A percentile compares a stretch with the other conserved stretches of the same genome.
phyloP scores from a whole-genome alignment of 2,888 invertebrate species.

The Geotrupes spiniger region DNA sequence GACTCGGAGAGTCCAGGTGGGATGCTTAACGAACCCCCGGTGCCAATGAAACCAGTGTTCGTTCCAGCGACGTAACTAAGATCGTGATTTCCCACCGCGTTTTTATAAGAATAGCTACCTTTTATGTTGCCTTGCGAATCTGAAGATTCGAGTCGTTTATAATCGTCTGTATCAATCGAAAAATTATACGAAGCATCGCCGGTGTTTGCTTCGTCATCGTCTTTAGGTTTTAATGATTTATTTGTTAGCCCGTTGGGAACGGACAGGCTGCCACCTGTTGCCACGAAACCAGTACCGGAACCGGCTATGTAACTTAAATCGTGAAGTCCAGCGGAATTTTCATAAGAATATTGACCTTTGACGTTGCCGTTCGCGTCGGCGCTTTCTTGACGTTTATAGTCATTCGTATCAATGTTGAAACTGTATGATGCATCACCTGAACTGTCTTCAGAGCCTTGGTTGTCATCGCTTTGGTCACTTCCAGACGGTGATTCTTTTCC shows the following conservation, averaged over 20 bases:
- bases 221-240: too few species aligned
- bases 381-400: conserved; percentile 53
- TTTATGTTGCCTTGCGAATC: conserved; percentile 35
- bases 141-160: conserved; percentile 34
- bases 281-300: conserved; percentile 31
- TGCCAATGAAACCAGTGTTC: too few species aligned
- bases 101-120: conserved; percentile 35
- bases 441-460: neutral
- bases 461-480: neutral
- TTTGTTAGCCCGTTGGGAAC: neutral
- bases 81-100: conserved; percentile 31
- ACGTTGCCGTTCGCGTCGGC: conserved; percentile 71
- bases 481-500: too few species aligned
- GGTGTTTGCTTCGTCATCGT: too few species aligned
- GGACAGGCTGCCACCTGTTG: conserved; percentile 40
- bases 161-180: conserved; percentile 33
- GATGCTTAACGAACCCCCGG: too few species aligned
- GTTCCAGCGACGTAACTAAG: conserved; percentile 29
- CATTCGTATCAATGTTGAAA: conserved; percentile 35
- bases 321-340: conserved; percentile 29
- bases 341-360: conserved; percentile 71
- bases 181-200: conserved; percentile 41
- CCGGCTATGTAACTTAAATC: conserved; percentile 30
- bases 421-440: conserved; percentile 36
- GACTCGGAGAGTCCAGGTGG: too few species aligned